Percentiles rank a stretch among this genome's conserved stretches.
Conservation (phyloP, 2,888 invertebrate genomes). For the Eumerus sabulonum region DNA sequence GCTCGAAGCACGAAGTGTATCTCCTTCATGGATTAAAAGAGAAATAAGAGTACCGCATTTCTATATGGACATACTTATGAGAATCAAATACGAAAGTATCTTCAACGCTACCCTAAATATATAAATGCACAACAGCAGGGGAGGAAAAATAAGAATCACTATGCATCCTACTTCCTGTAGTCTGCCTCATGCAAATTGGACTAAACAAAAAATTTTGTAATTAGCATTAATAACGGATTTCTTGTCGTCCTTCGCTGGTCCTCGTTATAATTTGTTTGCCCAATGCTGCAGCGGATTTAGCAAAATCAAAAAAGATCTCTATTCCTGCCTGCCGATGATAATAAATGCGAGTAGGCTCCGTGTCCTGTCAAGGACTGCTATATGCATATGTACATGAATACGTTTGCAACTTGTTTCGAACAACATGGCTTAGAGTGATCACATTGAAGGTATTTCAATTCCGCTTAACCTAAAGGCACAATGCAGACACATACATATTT, state of each 20-base stretch:
- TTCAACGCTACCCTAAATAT: not conserved
- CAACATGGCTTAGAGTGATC: too few species aligned
- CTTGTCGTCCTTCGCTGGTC: slow-evolving; percentile 3
- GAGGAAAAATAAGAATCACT: slow-evolving; percentile 19
- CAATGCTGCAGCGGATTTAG: not conserved
- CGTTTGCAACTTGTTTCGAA: too few species aligned
- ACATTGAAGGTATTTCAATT: too few species aligned
- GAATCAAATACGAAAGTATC: slow-evolving; percentile 8
- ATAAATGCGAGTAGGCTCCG: too few species aligned
- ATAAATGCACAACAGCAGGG: slow-evolving; percentile 3
- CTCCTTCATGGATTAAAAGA: not conserved
- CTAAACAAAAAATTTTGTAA: slow-evolving; percentile 44
- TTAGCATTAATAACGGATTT: slow-evolving; percentile 44
- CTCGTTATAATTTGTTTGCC: slow-evolving; percentile 5
- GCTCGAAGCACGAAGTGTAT: slow-evolving; percentile 28
- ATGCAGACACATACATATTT: too few species aligned
- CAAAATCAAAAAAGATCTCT: too few species aligned
- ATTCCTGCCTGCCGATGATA: too few species aligned
- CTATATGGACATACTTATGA: not conserved
- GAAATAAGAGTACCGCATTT: not conserved
- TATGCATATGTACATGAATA: too few species aligned
- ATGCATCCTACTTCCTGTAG: slow-evolving; percentile 37
- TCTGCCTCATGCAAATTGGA: slow-evolving; percentile 35
- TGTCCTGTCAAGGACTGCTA: too few species aligned
- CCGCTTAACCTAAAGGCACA: too few species aligned